Evolutionary conservation across 2,888 invertebrate species (phyloP).

Genomic region (Gari tellinella): DNA sequence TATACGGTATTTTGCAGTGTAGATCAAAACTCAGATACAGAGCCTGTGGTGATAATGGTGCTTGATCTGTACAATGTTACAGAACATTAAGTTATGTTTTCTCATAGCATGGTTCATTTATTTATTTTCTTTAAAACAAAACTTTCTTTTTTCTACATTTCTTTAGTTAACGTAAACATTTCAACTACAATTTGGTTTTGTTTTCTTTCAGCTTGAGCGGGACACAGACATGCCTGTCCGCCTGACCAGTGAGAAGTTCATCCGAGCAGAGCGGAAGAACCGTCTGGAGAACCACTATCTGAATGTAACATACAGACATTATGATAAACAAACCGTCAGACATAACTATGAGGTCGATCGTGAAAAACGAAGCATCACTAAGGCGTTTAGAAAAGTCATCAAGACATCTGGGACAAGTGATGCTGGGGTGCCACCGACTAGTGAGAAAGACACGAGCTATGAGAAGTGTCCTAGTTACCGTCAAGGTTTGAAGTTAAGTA

Average conservation of each 20-base stretch:
- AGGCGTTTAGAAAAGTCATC: conserved; percentile 58
- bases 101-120: too few species aligned
- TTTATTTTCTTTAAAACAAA: too few species aligned
- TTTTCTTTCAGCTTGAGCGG: conserved; percentile 27
- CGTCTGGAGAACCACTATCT: conserved; percentile 64
- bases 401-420: conserved; percentile 70
- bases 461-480: conserved; percentile 61
- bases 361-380: conserved; percentile 63
- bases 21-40: too few species aligned
- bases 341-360: conserved; percentile 63
- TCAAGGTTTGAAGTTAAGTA: conserved; percentile 61
- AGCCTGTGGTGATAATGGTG: too few species aligned
- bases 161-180: too few species aligned
- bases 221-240: conserved; percentile 40
- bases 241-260: conserved; percentile 63
- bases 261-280: conserved; percentile 71
- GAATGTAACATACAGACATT: conserved; percentile 55
- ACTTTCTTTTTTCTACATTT: too few species aligned
- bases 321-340: conserved; percentile 60
- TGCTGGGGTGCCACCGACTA: conserved; percentile 60
- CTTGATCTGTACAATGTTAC: too few species aligned
- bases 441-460: conserved; percentile 62
- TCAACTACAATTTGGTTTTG: background rate
- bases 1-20: too few species aligned
- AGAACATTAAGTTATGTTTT: too few species aligned